A percentile compares a stretch with the other conserved stretches of the same genome.
Evolutionary conservation across 2,888 invertebrate genomes (phyloP).

Genomic region (Gibbula magus): DNA sequence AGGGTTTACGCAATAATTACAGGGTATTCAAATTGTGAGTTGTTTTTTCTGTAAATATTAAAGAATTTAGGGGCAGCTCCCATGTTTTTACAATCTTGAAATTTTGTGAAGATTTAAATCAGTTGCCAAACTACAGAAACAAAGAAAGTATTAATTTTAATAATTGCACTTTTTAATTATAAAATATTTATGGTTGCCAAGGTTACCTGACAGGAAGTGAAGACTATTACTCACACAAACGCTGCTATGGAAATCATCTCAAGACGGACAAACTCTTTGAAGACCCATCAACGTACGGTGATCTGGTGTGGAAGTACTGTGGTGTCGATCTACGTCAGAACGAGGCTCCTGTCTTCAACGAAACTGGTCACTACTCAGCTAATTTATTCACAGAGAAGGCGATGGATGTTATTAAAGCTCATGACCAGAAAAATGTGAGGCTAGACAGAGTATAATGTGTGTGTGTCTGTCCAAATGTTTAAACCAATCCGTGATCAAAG

Average conservation of each 20-base stretch:
- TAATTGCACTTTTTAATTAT: no score
- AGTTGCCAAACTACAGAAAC: no score
- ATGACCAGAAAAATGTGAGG: conserved; percentile 54
- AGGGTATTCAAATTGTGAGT: no score
- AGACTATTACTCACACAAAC: conserved; percentile 68
- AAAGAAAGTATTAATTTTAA: no score
- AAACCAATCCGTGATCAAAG: no score
- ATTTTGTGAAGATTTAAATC: no score
- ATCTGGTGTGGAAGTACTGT: conserved; percentile 19
- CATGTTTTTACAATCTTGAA: no score
- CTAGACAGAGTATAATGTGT: neutral
- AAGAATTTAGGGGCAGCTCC: no score
- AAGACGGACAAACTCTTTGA: neutral
- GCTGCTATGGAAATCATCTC: conserved; percentile 40
- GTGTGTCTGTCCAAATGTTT: neutral
- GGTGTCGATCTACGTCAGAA: conserved; percentile 62
- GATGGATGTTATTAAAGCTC: conserved; percentile 57
- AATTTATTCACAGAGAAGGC: conserved; percentile 63
- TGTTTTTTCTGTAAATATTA: no score
- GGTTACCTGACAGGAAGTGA: conserved; percentile 75
- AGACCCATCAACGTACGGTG: neutral
- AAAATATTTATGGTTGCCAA: conserved; percentile 14
- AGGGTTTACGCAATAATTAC: no score
- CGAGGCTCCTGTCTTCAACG: conserved; percentile 48
- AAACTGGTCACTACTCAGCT: conserved; percentile 60